Base-by-base conservation (phyloP, 2,888 invertebrate species). In the Diplolepis rosae region DNA sequence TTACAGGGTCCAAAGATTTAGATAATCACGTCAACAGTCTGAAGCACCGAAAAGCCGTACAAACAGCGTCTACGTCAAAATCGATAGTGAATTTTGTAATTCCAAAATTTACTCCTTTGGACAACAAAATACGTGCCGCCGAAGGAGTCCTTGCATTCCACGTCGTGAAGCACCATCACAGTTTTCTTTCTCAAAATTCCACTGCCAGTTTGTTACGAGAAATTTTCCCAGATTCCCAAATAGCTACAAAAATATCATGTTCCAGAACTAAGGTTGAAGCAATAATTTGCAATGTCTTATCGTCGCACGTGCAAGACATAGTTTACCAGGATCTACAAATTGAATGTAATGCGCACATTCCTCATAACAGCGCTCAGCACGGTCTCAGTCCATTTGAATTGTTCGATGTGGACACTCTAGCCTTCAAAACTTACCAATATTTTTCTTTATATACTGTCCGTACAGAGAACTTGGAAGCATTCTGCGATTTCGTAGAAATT, bases 111-210 rank as follows among this genome's bases (percentile, higher is more conserved):
- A 30, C 68, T 4, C 39, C 68, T 65, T 39, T 68, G 66, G 71
- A 61, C 71, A 54, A 69, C 28, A 51, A 77, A 72, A 71, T 42
- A 66, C 73, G 54, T 30, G 77, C 78, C 67, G 80, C 79, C 32
- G 80, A 81, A 76, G 80, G 76, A 70, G 72, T 80, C 28, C 66
- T 79, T n/a, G 79, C 79, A 18, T 80, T 78, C 76, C 80, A 82
- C 65, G 79, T 78, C 54, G 78, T 82, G 7, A 77, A 74, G 35
- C 81, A 83, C 73, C 77, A 81, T 70, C 66, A 73, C 35, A 75
- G 71, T 65, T 83, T 77, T 67, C 77, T 71, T 69, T 81, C 81
- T 0, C 73, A 78, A 75, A 80, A 83, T 66, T 82, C 79, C 70
- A 82, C 76, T 67, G 65, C 76, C 50, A 66, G 65, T 45, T 72